These are phyloP conservation scores for Spisula subtruncata DNA, from an alignment of 2,888 invertebrate species.

Conservation along the genomic window DNA sequence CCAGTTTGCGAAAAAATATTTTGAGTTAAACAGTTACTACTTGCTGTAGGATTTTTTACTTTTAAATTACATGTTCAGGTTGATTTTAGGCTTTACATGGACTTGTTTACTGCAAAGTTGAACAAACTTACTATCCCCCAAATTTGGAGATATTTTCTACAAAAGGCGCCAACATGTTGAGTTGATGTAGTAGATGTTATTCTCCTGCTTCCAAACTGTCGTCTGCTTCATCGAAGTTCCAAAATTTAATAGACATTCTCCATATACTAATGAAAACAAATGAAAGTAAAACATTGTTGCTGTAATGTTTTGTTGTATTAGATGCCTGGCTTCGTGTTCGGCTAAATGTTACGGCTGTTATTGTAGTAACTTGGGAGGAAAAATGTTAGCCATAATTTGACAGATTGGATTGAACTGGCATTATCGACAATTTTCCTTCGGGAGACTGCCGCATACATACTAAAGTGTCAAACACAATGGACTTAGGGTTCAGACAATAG, in stretches of 20 bases:
- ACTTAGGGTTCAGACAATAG: not conserved
- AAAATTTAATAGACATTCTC: not conserved
- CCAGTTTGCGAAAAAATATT: too few relatives aligned
- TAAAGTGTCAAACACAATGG: not conserved
- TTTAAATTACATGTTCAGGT: too few relatives aligned
- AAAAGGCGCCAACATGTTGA: too few relatives aligned
- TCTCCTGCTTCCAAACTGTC: too few relatives aligned
- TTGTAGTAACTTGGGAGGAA: not conserved
- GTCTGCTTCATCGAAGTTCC: too few relatives aligned
- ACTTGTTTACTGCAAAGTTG: too few relatives aligned
- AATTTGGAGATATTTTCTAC: too few relatives aligned
- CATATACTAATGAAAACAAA: not conserved
- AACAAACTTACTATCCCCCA: too few relatives aligned
- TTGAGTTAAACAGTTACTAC: too few relatives aligned
- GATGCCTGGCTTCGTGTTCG: not conserved
- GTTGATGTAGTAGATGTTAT: too few relatives aligned
- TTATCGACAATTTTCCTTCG: not conserved
- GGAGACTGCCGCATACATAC: not conserved
- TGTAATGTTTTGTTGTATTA: not conserved
- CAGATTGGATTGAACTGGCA: slow-evolving; percentile 9
- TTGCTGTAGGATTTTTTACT: too few relatives aligned
- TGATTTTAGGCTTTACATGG: too few relatives aligned
- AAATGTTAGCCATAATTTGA: slow-evolving; percentile 6
- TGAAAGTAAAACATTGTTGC: not conserved
- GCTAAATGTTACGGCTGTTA: not conserved